Evolutionary conservation across 2,797 vertebrate species (phyloP).

Genomic region (Thamnophis elegans): DNA sequence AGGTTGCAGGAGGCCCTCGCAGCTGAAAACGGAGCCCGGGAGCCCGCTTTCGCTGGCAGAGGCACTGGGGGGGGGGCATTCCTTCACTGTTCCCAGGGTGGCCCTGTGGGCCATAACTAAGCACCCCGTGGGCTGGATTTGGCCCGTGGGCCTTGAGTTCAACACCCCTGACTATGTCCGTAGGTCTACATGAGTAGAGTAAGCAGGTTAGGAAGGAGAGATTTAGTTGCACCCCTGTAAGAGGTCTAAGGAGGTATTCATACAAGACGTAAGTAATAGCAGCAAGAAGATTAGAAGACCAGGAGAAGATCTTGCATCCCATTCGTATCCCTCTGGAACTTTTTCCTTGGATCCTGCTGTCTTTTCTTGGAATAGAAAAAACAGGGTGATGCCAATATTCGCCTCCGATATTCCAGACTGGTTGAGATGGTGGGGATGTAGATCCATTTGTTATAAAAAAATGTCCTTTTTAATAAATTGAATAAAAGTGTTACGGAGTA

Average conservation of each 20-base stretch:
- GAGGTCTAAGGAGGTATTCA: not conserved
- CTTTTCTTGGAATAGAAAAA: not conserved
- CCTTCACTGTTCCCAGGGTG: no score
- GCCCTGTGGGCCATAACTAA: no score
- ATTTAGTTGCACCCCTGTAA: not conserved
- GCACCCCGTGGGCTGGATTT: no score
- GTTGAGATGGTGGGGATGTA: not conserved
- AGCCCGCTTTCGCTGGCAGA: no score
- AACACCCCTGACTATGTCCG: not conserved
- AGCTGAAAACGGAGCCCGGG: no score
- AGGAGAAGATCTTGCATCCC: not conserved
- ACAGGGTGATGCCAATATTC: not conserved
- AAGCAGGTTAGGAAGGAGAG: not conserved
- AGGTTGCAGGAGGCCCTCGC: no score
- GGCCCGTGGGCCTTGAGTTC: no score
- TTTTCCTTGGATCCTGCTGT: not conserved
- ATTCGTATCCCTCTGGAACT: not conserved
- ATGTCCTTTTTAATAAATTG: not conserved
- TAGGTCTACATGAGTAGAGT: no score
- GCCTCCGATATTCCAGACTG: not conserved
- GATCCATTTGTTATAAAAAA: not conserved
- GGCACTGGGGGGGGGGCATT: no score
- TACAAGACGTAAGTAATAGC: not conserved
- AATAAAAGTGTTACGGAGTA: not conserved
- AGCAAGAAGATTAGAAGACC: not conserved